These are phyloP conservation scores for Coleophora flavipennella DNA, from an alignment of 2,888 invertebrate genomes.

Conservation along the genomic window DNA sequence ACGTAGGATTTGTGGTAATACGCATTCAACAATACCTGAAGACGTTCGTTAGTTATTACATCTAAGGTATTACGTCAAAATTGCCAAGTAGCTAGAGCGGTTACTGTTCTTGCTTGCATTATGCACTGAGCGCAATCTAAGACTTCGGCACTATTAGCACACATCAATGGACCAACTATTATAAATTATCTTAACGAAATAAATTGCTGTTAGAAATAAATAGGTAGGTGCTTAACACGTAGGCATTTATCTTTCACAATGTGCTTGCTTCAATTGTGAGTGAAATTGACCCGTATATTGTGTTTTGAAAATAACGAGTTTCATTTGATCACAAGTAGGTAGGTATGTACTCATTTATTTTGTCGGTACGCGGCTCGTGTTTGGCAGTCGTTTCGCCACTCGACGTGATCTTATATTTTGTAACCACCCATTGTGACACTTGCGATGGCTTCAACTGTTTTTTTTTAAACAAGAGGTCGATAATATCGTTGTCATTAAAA, in stretches of 20 bases:
- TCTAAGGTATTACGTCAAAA: no score
- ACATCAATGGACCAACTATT: conserved; percentile 17
- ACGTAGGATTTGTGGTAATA: no score
- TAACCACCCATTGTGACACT: conserved; percentile 19
- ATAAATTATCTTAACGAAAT: conserved; percentile 6
- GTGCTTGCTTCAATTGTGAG: conserved; percentile 22
- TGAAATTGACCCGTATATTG: conserved; percentile 22
- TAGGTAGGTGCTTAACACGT: no score
- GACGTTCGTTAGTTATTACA: no score
- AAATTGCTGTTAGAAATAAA: neutral
- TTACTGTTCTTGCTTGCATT: no score
- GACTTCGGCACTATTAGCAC: conserved; percentile 4
- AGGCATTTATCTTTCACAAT: conserved; percentile 17
- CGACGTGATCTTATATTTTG: conserved; percentile 35
- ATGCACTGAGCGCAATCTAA: no score
- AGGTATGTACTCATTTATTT: conserved; percentile 5
- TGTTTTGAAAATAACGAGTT: conserved; percentile 7
- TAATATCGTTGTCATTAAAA: no score
- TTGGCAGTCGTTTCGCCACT: conserved; percentile 24
- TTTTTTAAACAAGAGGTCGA: no score
- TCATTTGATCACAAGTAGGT: conserved; percentile 14
- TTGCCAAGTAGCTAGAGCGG: no score
- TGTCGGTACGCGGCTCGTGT: conserved; percentile 19
- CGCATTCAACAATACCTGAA: no score
- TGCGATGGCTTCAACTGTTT: no score